These are phyloP conservation scores for Clunio marinus DNA, from an alignment of 2,888 invertebrate genomes.

Conservation along the genomic window DNA sequence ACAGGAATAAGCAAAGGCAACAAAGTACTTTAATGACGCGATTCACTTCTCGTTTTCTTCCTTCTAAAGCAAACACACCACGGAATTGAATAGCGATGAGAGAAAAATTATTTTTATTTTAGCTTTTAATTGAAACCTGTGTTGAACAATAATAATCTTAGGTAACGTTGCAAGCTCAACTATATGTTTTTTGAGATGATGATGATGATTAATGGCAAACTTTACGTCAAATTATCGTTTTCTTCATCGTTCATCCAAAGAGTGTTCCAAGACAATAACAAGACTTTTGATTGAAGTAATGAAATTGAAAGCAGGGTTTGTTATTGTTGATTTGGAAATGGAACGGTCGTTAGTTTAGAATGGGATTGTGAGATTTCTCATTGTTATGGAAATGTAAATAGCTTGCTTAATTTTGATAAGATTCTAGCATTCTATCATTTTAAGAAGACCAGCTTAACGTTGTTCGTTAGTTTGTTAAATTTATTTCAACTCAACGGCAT, in stretches of 20 bases:
- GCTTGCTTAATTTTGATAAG: no score
- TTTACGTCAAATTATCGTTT: conserved; percentile 39
- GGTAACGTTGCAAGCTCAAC: neutral
- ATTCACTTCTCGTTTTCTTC: no score
- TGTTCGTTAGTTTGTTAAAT: no score
- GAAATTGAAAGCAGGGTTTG: conserved; percentile 1
- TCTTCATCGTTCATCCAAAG: neutral
- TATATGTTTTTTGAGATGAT: neutral
- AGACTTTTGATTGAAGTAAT: conserved; percentile 4
- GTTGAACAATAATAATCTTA: neutral
- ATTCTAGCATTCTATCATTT: no score
- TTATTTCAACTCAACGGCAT: no score
- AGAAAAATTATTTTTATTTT: neutral
- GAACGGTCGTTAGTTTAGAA: neutral
- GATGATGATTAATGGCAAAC: conserved; percentile 39
- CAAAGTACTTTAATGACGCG: conserved; percentile 1
- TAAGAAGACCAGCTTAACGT: no score
- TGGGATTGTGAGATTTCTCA: no score
- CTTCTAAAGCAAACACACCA: neutral
- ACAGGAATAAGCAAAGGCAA: neutral
- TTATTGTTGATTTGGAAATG: conserved; percentile 10
- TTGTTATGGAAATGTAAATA: no score
- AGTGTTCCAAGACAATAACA: conserved; percentile 22
- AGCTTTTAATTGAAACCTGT: conserved; percentile 17
- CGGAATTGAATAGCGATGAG: conserved; percentile 2